A percentile compares a stretch with the other conserved stretches of the same genome.
Conservation (phyloP, 2,797 vertebrate genomes). For the Pygocentrus nattereri region DNA sequence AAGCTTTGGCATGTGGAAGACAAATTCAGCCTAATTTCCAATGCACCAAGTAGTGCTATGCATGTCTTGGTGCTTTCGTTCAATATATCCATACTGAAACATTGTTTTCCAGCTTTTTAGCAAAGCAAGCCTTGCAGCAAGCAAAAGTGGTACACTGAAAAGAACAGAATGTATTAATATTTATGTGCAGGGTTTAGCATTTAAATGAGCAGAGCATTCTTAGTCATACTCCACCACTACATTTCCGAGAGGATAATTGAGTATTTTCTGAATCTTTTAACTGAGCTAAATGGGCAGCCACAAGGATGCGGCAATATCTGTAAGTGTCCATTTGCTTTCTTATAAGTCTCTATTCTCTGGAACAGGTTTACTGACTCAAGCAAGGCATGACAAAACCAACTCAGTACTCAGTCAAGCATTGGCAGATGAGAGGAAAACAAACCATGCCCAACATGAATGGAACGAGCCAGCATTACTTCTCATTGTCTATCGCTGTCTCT, state of each 20-base stretch:
- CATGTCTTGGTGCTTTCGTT: conserved; percentile 20
- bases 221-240: conserved; percentile 9
- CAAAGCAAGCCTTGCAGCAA: conserved; percentile 55
- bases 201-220: conserved; percentile 29
- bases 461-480: neutral
- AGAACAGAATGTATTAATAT: neutral
- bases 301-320: conserved; percentile 5
- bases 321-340: conserved; percentile 28
- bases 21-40: conserved; percentile 47
- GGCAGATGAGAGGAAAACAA: neutral
- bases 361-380: conserved; percentile 4
- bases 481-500: neutral
- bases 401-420: neutral
- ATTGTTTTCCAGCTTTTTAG: conserved; percentile 60
- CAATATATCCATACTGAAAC: conserved; percentile 45
- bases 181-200: neutral
- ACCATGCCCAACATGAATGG: neutral
- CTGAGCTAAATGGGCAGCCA: conserved; percentile 15
- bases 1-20: conserved; percentile 60
- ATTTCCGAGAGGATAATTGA: conserved; percentile 49
- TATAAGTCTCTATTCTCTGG: neutral
- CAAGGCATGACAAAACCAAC: conserved; percentile 6
- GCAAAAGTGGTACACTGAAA: conserved; percentile 44
- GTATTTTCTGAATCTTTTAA: conserved; percentile 63
- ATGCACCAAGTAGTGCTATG: conserved; percentile 20